Evolutionary conservation across 2,113 vertebrate genomes (phyloP).

Genomic region (Oxyruncus cristatus): DNA sequence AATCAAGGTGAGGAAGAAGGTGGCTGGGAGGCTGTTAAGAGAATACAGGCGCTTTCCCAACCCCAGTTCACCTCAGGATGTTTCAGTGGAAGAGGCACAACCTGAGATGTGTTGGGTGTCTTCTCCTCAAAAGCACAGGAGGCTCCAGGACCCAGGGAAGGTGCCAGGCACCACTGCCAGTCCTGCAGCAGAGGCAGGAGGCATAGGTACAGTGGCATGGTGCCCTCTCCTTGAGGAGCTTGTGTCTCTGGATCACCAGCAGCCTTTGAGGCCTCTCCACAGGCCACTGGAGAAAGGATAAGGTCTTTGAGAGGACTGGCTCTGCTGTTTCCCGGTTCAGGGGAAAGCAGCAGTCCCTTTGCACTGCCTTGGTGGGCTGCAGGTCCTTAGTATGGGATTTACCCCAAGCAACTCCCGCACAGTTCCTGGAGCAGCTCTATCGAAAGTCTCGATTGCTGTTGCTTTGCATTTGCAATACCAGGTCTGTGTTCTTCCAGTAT

Average conservation of each 20-base stretch:
- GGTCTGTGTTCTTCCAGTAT: not conserved
- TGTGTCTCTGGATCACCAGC: not conserved
- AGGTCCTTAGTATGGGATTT: not conserved
- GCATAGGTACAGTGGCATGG: not conserved
- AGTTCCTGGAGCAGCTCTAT: not conserved
- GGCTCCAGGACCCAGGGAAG: accelerated
- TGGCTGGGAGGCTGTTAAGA: not conserved
- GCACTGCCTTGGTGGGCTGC: not conserved
- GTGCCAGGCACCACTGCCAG: accelerated
- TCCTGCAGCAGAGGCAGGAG: not conserved
- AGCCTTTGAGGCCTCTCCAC: not conserved
- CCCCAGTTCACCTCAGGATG: not conserved
- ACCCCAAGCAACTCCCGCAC: not conserved
- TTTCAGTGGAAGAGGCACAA: not conserved
- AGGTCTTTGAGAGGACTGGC: not conserved
- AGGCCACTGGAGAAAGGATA: accelerated
- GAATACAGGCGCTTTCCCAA: not conserved
- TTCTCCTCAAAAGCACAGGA: not conserved
- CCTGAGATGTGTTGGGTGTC: not conserved
- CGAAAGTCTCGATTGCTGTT: not conserved
- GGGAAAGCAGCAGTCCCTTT: not conserved
- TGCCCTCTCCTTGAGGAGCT: not conserved
- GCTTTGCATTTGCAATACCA: not conserved
- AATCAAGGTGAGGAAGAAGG: slow-evolving; percentile 32
- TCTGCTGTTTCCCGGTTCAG: not conserved